A percentile compares a stretch with the other conserved stretches of the same genome.
phyloP scores from a whole-genome alignment of 2,888 invertebrate species.

The Tortrix viridana region DNA sequence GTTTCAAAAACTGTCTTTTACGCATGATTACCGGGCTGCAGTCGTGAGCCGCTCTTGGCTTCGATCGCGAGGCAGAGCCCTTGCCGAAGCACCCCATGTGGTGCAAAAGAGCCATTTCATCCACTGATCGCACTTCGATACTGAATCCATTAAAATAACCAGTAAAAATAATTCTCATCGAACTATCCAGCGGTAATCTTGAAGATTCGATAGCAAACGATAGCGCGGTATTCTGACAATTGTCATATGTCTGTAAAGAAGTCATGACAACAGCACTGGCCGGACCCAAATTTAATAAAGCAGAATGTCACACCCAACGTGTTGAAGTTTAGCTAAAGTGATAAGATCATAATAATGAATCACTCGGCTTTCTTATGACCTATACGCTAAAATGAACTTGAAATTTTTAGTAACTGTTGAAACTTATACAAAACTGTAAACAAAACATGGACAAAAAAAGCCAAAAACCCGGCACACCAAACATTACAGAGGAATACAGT shows the following conservation, averaged over 20 bases:
- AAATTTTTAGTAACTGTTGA: constrained; percentile 30
- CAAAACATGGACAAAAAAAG: background rate
- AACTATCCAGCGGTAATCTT: constrained; percentile 74
- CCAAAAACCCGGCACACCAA: background rate
- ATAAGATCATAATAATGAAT: constrained; percentile 53
- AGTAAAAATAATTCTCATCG: constrained; percentile 76
- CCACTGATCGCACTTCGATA: constrained; percentile 85
- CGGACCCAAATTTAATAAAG: constrained; percentile 72
- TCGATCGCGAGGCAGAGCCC: constrained; percentile 86
- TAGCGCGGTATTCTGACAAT: constrained; percentile 77
- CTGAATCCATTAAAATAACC: constrained; percentile 88
- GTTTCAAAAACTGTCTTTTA: constrained; percentile 84
- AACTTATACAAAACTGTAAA: constrained; percentile 12
- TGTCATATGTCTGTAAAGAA: constrained; percentile 70
- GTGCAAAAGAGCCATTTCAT: constrained; percentile 85
- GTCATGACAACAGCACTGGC: constrained; percentile 74
- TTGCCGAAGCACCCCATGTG: constrained; percentile 92
- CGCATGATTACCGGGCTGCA: constrained; percentile 78
- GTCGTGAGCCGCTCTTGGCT: constrained; percentile 71
- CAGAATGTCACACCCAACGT: constrained; percentile 54
- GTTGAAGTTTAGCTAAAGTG: constrained; percentile 42
- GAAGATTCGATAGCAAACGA: constrained; percentile 70
- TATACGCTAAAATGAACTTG: constrained; percentile 27
- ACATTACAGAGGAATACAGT: constrained; percentile 51
- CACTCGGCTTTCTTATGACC: constrained; percentile 49